Evolutionary conservation across 2,113 vertebrate species (phyloP), one percentile per base, ranked within the genome.

Genomic region (Xiphias gladius): DNA sequence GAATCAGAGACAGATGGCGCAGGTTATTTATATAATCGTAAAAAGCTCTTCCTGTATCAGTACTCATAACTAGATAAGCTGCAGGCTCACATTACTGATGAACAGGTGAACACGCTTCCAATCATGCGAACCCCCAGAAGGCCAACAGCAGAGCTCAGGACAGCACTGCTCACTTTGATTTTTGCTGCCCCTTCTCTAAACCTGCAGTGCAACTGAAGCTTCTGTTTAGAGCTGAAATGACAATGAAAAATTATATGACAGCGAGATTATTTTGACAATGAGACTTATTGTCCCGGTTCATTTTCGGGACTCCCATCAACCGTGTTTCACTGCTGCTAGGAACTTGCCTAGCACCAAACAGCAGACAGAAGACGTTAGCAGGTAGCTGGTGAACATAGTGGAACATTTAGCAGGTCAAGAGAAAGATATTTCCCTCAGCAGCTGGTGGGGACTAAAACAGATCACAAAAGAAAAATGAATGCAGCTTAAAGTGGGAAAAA

Each of bases 1-100:
- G 65, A 66, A 50, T 69, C n/a, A 57, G 26, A 76, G 73, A 64
- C 83, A 89, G 84, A 91, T 88, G 75, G 85, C 63, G 57, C 52
- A 71, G 73, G 72, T 78, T 81, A 75, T 81, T 88, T 89, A 83
- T 88, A 59, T 86, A 90, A 87, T 62, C 64, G 9, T 76, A 65
- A 88, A 87, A 72, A 57, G 80, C 75, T 20, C 52, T 83, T 82
- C 46, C 61, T 80, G 62, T 74, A 73, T 55, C 76, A 72, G 80
- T 58, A 64, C 69, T 58, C 61, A 72, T 86, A 80, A 84, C 62
- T 52, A 73, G 55, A 87, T 83, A 78, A 81, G 78, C 86, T 89
- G 50, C 68, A 52, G 55, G 52, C 30, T 66, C 68, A 77, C 11
- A 9, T 39, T 69, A 75, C 61, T 52, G 12, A 50, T 70, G 37